Evolutionary conservation across 1,140 invertebrate genomes (phyloP).

Genomic region (Drosophila watanabei): DNA sequence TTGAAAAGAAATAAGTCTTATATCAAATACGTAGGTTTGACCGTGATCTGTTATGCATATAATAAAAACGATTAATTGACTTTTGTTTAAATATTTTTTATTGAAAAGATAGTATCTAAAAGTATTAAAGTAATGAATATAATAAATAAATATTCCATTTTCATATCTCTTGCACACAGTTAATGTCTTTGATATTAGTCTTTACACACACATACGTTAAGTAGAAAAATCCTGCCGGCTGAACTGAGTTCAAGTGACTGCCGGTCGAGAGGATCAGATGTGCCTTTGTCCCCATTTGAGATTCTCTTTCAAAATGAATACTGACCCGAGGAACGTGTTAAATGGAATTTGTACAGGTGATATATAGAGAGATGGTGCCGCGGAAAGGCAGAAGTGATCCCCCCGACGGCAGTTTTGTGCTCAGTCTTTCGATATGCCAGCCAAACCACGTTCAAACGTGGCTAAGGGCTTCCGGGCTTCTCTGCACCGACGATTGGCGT

Average conservation of each 20-base stretch:
- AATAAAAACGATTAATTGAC: neutral
- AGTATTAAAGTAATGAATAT: neutral
- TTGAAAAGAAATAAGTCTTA: no score
- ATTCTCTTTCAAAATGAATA: conserved; percentile 22
- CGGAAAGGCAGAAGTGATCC: neutral
- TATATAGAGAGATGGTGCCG: neutral
- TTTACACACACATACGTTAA: conserved; percentile 25
- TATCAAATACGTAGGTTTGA: no score
- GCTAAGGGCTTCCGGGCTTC: neutral
- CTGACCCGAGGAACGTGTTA: neutral
- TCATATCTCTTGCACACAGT: conserved; percentile 1
- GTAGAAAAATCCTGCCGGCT: conserved; percentile 22
- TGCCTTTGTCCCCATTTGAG: neutral
- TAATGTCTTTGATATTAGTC: conserved; percentile 26
- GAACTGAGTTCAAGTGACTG: conserved; percentile 7
- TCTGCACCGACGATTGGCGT: conserved; percentile 21
- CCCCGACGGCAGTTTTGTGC: conserved; percentile 18
- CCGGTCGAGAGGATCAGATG: conserved; percentile 5
- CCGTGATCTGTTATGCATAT: no score
- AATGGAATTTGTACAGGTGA: conserved; percentile 32
- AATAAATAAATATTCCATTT: neutral
- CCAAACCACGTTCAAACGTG: conserved; percentile 16
- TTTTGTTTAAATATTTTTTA: conserved; percentile 17
- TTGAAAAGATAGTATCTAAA: conserved; percentile 1
- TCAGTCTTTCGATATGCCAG: conserved; percentile 15